Percentiles rank a stretch among this genome's conserved stretches.
Evolutionary conservation across 2,888 invertebrate genomes (phyloP).

Genomic region (Drosophila atripex): DNA sequence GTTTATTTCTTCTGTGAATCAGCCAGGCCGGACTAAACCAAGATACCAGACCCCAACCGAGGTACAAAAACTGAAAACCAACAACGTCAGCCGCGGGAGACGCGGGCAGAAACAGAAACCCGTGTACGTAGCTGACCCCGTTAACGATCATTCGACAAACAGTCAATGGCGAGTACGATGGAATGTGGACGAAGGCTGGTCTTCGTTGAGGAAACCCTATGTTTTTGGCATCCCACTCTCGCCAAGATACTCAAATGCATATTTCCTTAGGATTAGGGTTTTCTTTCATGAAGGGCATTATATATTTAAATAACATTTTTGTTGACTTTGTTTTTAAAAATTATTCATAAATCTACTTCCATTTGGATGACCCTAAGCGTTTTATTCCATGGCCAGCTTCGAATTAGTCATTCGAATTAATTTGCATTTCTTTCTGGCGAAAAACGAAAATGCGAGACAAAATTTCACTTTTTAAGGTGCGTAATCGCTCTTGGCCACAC

Average conservation of each 20-base stretch:
- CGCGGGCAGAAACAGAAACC: constrained; percentile 22
- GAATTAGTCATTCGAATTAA: constrained; percentile 44
- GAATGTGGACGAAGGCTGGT: constrained; percentile 34
- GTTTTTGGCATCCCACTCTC: constrained; percentile 4
- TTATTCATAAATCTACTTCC: constrained; percentile 15
- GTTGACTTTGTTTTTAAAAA: not conserved
- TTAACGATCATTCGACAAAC: constrained; percentile 58
- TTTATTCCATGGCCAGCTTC: constrained; percentile 26
- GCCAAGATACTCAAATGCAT: constrained; percentile 2
- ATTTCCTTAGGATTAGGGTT: not conserved
- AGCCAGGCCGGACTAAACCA: constrained; percentile 25
- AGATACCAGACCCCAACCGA: constrained; percentile 23
- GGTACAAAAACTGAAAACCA: constrained; percentile 19
- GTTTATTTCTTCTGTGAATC: constrained; percentile 28
- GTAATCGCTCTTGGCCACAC: constrained; percentile 65
- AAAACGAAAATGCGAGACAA: constrained; percentile 38
- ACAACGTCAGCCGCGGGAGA: constrained; percentile 12
- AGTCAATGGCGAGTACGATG: constrained; percentile 43
- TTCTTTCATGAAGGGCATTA: not conserved
- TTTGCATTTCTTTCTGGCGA: constrained; percentile 45
- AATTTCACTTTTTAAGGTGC: constrained; percentile 81
- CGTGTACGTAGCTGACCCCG: constrained; percentile 60
- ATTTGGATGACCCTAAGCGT: constrained; percentile 18
- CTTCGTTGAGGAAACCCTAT: constrained; percentile 22
- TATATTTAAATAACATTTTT: not conserved